Percentiles rank a stretch among this genome's conserved stretches.
These are phyloP conservation scores for Apamea monoglypha DNA, from an alignment of 2,888 invertebrate species.

Conservation along the genomic window DNA sequence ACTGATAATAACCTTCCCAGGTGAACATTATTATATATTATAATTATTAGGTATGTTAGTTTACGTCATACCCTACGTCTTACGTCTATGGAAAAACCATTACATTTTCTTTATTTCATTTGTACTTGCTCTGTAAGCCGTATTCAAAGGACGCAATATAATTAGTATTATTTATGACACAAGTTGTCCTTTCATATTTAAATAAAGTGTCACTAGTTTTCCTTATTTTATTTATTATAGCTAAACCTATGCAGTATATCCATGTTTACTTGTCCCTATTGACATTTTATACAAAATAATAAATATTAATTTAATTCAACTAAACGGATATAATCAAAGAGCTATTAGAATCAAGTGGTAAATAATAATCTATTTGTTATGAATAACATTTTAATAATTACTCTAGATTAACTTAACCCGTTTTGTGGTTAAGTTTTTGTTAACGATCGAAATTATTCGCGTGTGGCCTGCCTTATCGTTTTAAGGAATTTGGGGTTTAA, in stretches of 20 bases:
- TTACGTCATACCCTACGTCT: not conserved
- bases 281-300: slow-evolving; percentile 29
- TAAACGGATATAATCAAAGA: slow-evolving; percentile 43
- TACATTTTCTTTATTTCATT: not conserved
- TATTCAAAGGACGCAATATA: slow-evolving; percentile 5
- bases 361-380: slow-evolving; percentile 29
- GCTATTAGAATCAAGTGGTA: slow-evolving; percentile 29
- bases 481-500: slow-evolving; percentile 34
- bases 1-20: not conserved
- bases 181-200: slow-evolving; percentile 21
- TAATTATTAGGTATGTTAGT: not conserved
- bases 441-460: slow-evolving; percentile 46
- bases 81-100: not conserved
- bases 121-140: not conserved
- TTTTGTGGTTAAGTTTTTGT: slow-evolving; percentile 16
- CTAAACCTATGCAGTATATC: slow-evolving; percentile 1
- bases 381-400: slow-evolving; percentile 44
- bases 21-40: not conserved
- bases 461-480: slow-evolving; percentile 56
- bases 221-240: slow-evolving; percentile 29
- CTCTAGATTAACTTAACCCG: slow-evolving; percentile 27
- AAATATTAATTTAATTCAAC: slow-evolving; percentile 44
- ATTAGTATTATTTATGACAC: slow-evolving; percentile 16
- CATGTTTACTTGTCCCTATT: slow-evolving; percentile 16
- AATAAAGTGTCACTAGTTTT: slow-evolving; percentile 12